These are phyloP conservation scores for Pectinophora gossypiella DNA, from an alignment of 1,140 invertebrate species.

Conservation along the genomic window DNA sequence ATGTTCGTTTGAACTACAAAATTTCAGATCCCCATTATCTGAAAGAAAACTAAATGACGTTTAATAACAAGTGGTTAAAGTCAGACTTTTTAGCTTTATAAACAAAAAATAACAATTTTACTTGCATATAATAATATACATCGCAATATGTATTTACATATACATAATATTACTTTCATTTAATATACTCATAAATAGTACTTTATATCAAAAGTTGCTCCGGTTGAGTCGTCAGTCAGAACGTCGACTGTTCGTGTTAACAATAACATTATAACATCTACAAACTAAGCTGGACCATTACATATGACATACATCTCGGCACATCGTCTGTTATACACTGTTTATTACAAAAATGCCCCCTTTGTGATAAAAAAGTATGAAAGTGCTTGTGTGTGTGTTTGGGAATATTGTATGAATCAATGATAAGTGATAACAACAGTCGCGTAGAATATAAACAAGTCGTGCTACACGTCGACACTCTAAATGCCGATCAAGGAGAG, in stretches of 20 bases:
- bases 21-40: conserved; percentile 54
- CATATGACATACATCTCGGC: too few species aligned
- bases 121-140: conserved; percentile 69
- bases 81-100: conserved; percentile 68
- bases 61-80: conserved; percentile 70
- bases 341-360: too few species aligned
- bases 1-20: conserved; percentile 53
- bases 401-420: too few species aligned
- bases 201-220: conserved; percentile 55
- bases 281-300: too few species aligned
- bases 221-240: conserved; percentile 14
- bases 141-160: conserved; percentile 72
- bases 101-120: conserved; percentile 70
- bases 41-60: conserved; percentile 54
- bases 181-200: conserved; percentile 69
- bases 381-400: too few species aligned
- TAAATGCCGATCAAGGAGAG: conserved; percentile 9
- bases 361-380: too few species aligned
- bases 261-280: too few species aligned
- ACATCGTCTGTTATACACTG: too few species aligned
- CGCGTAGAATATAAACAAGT: too few species aligned
- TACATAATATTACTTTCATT: conserved; percentile 67
- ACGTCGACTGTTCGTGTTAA: too few species aligned
- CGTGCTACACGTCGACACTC: not conserved
- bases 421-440: too few species aligned